Conservation (phyloP, 2,113 vertebrate genomes). For the Vidua macroura region DNA sequence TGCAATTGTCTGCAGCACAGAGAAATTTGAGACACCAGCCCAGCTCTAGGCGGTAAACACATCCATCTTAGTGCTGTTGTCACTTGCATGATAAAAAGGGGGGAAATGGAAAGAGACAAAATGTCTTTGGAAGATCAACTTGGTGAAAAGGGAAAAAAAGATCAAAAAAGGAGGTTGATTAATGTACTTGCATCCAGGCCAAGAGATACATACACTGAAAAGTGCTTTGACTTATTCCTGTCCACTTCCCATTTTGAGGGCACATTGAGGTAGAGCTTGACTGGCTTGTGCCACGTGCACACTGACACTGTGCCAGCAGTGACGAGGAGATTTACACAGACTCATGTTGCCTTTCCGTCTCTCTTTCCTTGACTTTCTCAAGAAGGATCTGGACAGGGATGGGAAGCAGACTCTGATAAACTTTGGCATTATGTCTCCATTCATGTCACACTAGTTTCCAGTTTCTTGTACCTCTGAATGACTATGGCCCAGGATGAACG, state of each 20-base stretch:
- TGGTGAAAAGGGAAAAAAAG: not conserved
- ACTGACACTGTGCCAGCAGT: rapidly evolving
- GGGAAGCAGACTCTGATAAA: not conserved
- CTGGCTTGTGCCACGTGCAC: not conserved
- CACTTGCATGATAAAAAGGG: not conserved
- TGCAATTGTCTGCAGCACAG: not conserved
- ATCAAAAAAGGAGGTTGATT: not conserved
- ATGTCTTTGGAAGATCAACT: not conserved
- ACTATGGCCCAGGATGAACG: not conserved
- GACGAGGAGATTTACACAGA: not conserved
- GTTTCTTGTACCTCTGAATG: not conserved
- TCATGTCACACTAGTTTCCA: not conserved
- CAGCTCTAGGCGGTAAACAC: slow-evolving; percentile 9
- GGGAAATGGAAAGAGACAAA: not conserved
- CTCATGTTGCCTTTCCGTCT: not conserved
- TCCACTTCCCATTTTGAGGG: not conserved
- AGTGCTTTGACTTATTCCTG: not conserved
- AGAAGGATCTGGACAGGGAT: not conserved
- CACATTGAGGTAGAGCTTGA: not conserved
- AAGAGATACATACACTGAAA: not conserved
- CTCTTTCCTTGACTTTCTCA: not conserved
- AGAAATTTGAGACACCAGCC: slow-evolving; percentile 8
- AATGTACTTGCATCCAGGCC: not conserved
- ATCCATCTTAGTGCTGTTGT: slow-evolving; percentile 34
- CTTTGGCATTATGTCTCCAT: not conserved